Conservation (phyloP, 1,140 invertebrate genomes). For the Capitella teleta region DNA sequence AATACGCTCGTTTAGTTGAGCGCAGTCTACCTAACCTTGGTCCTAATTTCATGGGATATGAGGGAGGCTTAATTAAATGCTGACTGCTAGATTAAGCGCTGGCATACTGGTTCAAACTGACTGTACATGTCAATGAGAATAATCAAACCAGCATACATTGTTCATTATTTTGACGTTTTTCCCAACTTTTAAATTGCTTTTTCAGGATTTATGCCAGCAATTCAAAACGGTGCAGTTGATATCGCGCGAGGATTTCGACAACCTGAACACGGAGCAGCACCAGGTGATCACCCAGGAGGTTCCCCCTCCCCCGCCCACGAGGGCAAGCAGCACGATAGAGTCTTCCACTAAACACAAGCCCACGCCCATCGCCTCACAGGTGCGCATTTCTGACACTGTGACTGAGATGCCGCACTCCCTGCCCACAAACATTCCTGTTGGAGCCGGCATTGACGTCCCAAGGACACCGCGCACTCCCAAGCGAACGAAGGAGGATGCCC, state of each 20-base stretch:
- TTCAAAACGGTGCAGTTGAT: constrained; percentile 86
- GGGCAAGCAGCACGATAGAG: too few relatives aligned
- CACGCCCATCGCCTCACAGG: background rate
- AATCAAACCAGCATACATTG: too few relatives aligned
- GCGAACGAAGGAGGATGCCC: constrained; percentile 40
- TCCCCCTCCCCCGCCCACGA: constrained; percentile 29
- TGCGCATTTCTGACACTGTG: background rate
- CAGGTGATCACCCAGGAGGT: constrained; percentile 16
- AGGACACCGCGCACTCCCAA: constrained; percentile 29
- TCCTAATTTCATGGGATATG: too few relatives aligned
- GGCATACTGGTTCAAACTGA: too few relatives aligned
- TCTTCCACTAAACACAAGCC: background rate
- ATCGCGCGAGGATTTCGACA: constrained; percentile 74
- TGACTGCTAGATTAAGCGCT: too few relatives aligned
- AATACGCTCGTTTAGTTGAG: too few relatives aligned
- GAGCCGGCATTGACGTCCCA: constrained; percentile 20
- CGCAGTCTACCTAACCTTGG: too few relatives aligned
- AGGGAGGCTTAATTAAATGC: too few relatives aligned
- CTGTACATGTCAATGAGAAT: too few relatives aligned
- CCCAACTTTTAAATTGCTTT: too few relatives aligned
- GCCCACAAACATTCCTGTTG: constrained; percentile 30
- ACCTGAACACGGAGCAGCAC: constrained; percentile 44
- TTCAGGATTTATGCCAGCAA: constrained; percentile 19
- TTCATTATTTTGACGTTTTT: too few relatives aligned
- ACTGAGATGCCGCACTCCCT: constrained; percentile 29